These are phyloP conservation scores for Palaemon carinicauda DNA, from an alignment of 1,140 invertebrate species.

Conservation along the genomic window DNA sequence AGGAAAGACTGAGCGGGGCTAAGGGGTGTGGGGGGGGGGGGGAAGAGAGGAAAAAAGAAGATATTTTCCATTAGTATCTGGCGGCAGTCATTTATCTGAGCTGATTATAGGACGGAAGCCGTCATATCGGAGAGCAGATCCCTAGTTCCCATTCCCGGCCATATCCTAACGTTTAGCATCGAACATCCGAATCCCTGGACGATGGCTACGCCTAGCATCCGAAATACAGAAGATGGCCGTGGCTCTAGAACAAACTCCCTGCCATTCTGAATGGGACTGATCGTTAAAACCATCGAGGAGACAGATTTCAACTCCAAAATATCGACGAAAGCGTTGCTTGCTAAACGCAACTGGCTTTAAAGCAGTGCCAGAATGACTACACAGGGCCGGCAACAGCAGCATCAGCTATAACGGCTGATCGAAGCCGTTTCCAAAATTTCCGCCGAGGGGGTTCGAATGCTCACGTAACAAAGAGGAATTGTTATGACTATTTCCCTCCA, in stretches of 20 bases:
- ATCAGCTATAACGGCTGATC: background rate
- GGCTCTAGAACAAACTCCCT: no score
- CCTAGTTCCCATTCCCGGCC: background rate
- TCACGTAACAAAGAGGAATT: constrained; percentile 51
- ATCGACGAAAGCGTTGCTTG: no score
- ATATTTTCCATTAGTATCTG: constrained; percentile 22
- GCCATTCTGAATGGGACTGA: no score
- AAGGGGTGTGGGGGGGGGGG: background rate
- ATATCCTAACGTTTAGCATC: constrained; percentile 16
- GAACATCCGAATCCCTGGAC: background rate
- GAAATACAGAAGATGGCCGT: no score
- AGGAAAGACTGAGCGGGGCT: no score
- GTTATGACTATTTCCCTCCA: constrained; percentile 43
- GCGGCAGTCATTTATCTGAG: constrained; percentile 18
- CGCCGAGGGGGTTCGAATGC: constrained; percentile 37
- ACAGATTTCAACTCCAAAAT: no score
- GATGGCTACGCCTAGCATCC: background rate
- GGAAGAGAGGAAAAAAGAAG: no score
- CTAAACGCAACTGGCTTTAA: no score
- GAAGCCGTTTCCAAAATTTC: constrained; percentile 44
- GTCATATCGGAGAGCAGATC: constrained; percentile 29
- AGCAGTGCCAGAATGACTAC: no score
- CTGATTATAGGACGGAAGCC: constrained; percentile 45
- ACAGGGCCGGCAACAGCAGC: no score
- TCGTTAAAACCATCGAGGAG: no score